These are phyloP conservation scores for Tubulanus polymorphus DNA, from an alignment of 2,888 invertebrate species.

Conservation along the genomic window DNA sequence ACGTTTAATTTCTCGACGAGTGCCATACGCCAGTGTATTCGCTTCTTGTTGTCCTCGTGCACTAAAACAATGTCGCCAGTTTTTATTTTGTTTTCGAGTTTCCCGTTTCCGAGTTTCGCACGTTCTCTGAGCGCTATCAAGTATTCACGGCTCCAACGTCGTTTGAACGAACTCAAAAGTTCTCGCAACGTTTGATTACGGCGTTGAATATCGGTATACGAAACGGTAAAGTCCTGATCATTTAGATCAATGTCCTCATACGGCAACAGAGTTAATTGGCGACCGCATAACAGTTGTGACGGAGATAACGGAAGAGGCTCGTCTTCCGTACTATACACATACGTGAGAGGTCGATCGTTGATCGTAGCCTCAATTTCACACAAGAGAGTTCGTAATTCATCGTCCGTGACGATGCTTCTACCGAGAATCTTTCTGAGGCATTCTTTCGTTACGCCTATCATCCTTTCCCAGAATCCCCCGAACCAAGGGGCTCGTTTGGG, in stretches of 20 bases:
- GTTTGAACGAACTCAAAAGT: neutral
- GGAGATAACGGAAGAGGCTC: neutral
- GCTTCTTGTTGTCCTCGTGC: neutral
- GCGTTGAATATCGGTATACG: neutral
- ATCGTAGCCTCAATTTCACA: neutral
- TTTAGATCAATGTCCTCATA: neutral
- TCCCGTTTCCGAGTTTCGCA: neutral
- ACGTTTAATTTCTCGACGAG: too few species aligned
- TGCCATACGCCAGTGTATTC: neutral
- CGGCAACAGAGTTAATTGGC: neutral
- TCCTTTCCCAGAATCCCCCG: constrained; percentile 1
- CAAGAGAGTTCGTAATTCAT: constrained; percentile 5
- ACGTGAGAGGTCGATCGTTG: constrained; percentile 4
- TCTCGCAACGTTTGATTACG: too few species aligned
- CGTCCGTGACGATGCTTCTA: neutral
- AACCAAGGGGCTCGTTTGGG: constrained; percentile 4
- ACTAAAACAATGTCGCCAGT: neutral
- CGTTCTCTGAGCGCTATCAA: neutral
- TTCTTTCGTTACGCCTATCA: neutral
- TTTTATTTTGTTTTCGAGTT: neutral
- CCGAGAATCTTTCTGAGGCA: constrained; percentile 1
- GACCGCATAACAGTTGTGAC: neutral
- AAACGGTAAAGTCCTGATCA: neutral
- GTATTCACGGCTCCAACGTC: neutral
- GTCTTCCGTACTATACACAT: neutral